Evolutionary conservation across 2,113 vertebrate genomes (phyloP).

Genomic region (Oplegnathus fasciatus): DNA sequence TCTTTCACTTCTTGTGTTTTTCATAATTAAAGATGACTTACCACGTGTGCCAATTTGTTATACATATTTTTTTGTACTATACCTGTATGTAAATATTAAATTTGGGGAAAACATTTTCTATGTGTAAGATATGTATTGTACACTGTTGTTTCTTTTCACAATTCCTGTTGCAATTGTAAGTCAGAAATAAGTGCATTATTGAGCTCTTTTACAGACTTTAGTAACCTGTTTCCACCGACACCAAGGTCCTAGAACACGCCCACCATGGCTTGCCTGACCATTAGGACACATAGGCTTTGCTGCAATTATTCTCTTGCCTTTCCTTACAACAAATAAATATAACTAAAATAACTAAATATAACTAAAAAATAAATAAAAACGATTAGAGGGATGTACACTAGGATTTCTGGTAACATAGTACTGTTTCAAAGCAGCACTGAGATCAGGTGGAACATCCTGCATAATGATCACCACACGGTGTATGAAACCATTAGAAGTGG

Average conservation of each 20-base stretch:
- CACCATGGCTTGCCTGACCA: slow-evolving; percentile 40
- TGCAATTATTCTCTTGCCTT: slow-evolving; percentile 33
- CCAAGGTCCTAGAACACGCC: slow-evolving; percentile 58
- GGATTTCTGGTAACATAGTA: slow-evolving; percentile 15
- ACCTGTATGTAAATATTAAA: background rate
- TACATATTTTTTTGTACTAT: background rate
- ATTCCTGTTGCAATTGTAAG: slow-evolving; percentile 8
- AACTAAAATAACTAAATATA: no score
- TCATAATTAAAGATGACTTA: background rate
- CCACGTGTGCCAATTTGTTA: background rate
- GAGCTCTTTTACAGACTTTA: slow-evolving; percentile 13
- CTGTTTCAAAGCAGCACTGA: slow-evolving; percentile 39
- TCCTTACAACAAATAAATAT: slow-evolving; percentile 9
- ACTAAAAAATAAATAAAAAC: slow-evolving; percentile 27
- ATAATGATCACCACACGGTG: slow-evolving; percentile 53
- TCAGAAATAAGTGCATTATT: slow-evolving; percentile 38
- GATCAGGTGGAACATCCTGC: slow-evolving; percentile 50
- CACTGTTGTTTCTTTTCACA: background rate
- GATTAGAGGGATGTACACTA: background rate
- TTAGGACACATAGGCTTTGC: slow-evolving; percentile 50
- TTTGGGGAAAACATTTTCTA: background rate
- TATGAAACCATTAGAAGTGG: slow-evolving; percentile 83
- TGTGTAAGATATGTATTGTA: background rate
- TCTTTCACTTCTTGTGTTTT: background rate
- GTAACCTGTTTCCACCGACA: slow-evolving; percentile 58